A percentile compares a stretch with the other conserved stretches of the same genome.
These are phyloP conservation scores for Acheta domesticus DNA, from an alignment of 2,888 invertebrate genomes.

Conservation along the genomic window DNA sequence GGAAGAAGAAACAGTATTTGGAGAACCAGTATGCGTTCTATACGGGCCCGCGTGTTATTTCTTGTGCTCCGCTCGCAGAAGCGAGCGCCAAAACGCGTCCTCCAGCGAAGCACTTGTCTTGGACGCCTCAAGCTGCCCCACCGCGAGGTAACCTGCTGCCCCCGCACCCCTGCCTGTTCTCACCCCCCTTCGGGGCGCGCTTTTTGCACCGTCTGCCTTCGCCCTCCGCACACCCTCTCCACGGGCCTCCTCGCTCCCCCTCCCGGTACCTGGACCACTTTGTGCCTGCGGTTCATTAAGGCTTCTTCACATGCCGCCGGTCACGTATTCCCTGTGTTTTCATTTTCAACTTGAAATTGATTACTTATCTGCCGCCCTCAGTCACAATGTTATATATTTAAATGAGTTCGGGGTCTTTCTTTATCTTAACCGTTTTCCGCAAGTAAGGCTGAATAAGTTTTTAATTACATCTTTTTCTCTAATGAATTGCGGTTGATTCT, in stretches of 20 bases:
- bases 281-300: background rate
- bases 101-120: too few relatives aligned
- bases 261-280: slow-evolving; percentile 18
- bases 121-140: background rate
- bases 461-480: slow-evolving; percentile 18
- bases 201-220: background rate
- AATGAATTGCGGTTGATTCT: background rate
- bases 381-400: slow-evolving; percentile 7
- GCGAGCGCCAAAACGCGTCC: too few relatives aligned
- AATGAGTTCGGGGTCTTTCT: slow-evolving; percentile 3
- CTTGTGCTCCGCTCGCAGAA: too few relatives aligned
- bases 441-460: background rate
- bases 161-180: background rate
- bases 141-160: background rate
- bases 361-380: slow-evolving; percentile 18
- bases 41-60: too few relatives aligned
- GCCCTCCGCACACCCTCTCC: background rate
- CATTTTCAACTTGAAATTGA: slow-evolving; percentile 9
- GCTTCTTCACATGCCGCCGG: slow-evolving; percentile 1
- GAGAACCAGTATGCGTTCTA: too few relatives aligned
- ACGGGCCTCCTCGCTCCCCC: background rate
- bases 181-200: background rate
- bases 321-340: slow-evolving; percentile 1
- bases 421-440: background rate
- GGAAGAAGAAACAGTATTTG: too few relatives aligned